A percentile compares a stretch with the other conserved stretches of the same genome.
Evolutionary conservation across 2,797 vertebrate genomes (phyloP).

Genomic region (Pampus argenteus): DNA sequence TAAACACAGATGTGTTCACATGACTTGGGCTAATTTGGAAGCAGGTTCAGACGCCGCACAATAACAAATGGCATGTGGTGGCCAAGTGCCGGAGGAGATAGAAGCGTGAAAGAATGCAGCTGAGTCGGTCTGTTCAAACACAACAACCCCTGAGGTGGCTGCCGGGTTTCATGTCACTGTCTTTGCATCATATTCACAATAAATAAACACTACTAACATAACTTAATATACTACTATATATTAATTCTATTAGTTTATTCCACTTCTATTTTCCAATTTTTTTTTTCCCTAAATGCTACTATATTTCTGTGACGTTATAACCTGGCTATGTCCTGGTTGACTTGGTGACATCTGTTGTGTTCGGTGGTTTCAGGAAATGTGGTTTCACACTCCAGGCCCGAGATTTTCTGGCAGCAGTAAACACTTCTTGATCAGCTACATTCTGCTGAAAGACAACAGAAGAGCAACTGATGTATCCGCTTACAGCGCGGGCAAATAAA

Average conservation of each 20-base stretch:
- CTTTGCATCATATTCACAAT: constrained; percentile 1
- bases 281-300: neutral
- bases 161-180: constrained; percentile 4
- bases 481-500: neutral
- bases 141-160: constrained; percentile 3
- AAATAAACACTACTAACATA: neutral
- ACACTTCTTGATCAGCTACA: neutral
- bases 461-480: neutral
- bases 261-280: neutral
- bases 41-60: constrained; percentile 62
- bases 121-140: constrained; percentile 15
- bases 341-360: neutral
- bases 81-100: constrained; percentile 59
- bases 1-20: constrained; percentile 35
- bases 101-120: constrained; percentile 51
- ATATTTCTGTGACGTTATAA: neutral
- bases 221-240: neutral
- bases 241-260: neutral
- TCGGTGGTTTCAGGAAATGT: neutral
- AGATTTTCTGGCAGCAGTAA: neutral
- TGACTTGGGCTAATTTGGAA: constrained; percentile 57
- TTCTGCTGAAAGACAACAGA: neutral
- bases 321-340: neutral
- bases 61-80: constrained; percentile 57
- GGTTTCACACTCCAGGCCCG: neutral